A percentile compares a stretch with the other conserved stretches of the same genome.
These are phyloP conservation scores for Tachina lurida DNA, from an alignment of 2,888 invertebrate species.

Conservation along the genomic window DNA sequence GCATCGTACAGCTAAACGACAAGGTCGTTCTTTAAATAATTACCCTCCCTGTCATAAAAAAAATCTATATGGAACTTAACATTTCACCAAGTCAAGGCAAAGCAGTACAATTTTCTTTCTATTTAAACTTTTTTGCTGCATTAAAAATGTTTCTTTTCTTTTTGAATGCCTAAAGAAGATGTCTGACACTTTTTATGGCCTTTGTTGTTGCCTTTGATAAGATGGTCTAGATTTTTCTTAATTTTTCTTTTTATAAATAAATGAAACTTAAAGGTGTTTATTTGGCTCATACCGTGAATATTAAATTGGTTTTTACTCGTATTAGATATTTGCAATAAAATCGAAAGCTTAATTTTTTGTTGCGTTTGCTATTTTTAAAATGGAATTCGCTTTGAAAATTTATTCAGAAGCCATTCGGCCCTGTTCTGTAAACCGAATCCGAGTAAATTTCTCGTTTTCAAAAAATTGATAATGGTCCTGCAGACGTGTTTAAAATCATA, in stretches of 20 bases:
- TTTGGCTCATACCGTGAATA: neutral
- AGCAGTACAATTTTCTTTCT: neutral
- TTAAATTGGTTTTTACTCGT: neutral
- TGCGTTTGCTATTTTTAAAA: too few relatives aligned
- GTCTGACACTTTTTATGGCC: slow-evolving; percentile 18
- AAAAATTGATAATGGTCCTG: too few relatives aligned
- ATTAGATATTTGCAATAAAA: too few relatives aligned
- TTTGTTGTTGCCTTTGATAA: slow-evolving; percentile 10
- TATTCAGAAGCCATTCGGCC: too few relatives aligned
- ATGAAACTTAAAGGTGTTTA: neutral
- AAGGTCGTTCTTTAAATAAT: slow-evolving; percentile 72
- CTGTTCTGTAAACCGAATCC: too few relatives aligned
- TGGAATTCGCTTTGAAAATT: too few relatives aligned
- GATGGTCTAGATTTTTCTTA: slow-evolving; percentile 26
- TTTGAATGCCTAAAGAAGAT: slow-evolving; percentile 23
- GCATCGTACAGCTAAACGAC: slow-evolving; percentile 53
- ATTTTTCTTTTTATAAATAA: slow-evolving; percentile 26
- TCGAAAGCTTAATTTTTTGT: too few relatives aligned
- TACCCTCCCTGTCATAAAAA: slow-evolving; percentile 69
- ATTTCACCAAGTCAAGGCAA: slow-evolving; percentile 51
- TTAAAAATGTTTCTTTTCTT: slow-evolving; percentile 2
- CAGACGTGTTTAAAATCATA: too few relatives aligned
- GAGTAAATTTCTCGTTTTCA: too few relatives aligned
- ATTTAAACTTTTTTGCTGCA: slow-evolving; percentile 5
- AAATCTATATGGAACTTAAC: slow-evolving; percentile 67